Evolutionary conservation across 1,140 invertebrate genomes (phyloP), one percentile per base, ranked within the genome.

Genomic region (Elymnias hypermnestra): DNA sequence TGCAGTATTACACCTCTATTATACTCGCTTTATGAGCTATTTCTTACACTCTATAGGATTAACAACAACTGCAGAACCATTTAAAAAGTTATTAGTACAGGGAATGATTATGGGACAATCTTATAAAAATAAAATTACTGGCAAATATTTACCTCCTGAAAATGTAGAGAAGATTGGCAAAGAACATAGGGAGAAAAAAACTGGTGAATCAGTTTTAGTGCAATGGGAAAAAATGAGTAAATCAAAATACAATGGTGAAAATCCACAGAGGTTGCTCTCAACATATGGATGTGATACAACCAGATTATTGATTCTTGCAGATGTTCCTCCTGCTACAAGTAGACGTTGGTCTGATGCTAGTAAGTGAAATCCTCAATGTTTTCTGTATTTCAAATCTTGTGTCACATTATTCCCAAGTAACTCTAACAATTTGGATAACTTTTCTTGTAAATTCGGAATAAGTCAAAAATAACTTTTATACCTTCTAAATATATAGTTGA

Each of bases 221-320:
- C 78, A 89, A 10, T 98, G 95, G 95, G 98, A 99, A 74, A 99
- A 99, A 89, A 99, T 99, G 98, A 98, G 96, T 51, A 99, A 99
- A 87, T 99, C 98, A 0, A 99, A 99, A 87, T 82, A 92, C 41
- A 99, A 99, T 88, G 98, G 98, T 0, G 92, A 98, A 8, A 95
- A 98, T 86, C 98, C 98, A n/a, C 82, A 92, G 56, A 90, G 92
- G 50, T 88, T 98, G 53, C 88, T 98, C 37, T 64, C 88, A 7
- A 85, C 92, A 57, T 95, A 95, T 87, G 96, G 97, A n/a, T 89
- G 92, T 49, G 97, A 98, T 79, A 93, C 94, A 7, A 97, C 95
- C 0, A 87, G 96, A 35, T 86, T 98, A 9, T 89, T 97, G 17
- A 94, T 98, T 38, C 85, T 98, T 39, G 92, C 92, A 9, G 93